These are phyloP conservation scores for Pitta sordida DNA, from an alignment of 2,113 vertebrate species.

Conservation along the genomic window DNA sequence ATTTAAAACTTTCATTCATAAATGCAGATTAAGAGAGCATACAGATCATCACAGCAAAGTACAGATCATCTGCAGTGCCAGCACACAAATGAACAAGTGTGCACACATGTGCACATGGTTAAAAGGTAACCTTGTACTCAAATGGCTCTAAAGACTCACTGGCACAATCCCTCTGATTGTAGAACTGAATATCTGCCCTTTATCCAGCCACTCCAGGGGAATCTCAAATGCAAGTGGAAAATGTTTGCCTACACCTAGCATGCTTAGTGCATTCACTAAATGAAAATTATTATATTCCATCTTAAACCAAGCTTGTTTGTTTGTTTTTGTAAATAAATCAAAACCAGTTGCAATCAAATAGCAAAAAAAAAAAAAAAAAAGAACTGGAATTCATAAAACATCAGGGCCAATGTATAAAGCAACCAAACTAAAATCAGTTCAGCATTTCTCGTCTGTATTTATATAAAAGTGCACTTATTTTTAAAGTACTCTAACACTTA, in stretches of 20 bases:
- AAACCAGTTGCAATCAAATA: conserved; percentile 57
- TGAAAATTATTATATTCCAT: conserved; percentile 23
- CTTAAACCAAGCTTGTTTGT: conserved; percentile 39
- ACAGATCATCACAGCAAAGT: not conserved
- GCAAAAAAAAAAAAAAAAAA: conserved; percentile 63
- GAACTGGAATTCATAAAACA: conserved; percentile 62
- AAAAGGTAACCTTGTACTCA: not conserved
- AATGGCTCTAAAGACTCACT: not conserved
- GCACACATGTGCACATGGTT: fast-evolving
- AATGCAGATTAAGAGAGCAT: not conserved
- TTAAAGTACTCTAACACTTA: conserved; percentile 50
- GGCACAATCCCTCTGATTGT: not conserved
- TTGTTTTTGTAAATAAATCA: conserved; percentile 45
- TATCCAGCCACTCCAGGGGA: conserved; percentile 22
- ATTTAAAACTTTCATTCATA: conserved; percentile 57
- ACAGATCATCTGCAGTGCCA: not conserved
- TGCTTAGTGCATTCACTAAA: not conserved
- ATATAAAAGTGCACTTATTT: conserved; percentile 43
- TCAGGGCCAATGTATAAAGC: conserved; percentile 49
- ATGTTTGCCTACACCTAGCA: conserved; percentile 23
- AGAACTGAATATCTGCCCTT: conserved; percentile 29
- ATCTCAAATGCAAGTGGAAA: conserved; percentile 4
- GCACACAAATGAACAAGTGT: not conserved
- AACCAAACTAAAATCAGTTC: conserved; percentile 46
- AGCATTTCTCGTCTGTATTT: conserved; percentile 59